Percentiles rank a stretch among this genome's conserved stretches.
Conservation (phyloP, 2,888 invertebrate genomes). For the Deilephila porcellus region DNA sequence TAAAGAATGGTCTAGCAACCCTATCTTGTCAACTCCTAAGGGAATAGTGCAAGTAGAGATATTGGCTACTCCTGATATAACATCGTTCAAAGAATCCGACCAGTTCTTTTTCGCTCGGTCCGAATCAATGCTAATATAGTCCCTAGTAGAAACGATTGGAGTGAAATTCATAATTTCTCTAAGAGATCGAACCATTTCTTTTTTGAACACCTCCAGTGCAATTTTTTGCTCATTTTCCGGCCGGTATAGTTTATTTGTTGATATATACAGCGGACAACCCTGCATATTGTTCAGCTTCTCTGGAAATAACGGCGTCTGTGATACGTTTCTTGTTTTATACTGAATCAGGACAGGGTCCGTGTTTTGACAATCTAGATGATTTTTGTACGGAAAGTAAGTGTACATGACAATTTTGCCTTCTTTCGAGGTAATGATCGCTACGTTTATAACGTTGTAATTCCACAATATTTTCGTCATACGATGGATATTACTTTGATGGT, state of each 20-base stretch:
- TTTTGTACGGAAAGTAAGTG: slow-evolving; percentile 2
- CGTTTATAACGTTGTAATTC: not conserved
- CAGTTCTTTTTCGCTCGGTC: slow-evolving; percentile 66
- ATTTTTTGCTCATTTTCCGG: slow-evolving; percentile 61
- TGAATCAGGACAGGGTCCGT: not conserved
- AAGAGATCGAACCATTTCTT: slow-evolving; percentile 57
- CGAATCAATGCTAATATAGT: slow-evolving; percentile 68
- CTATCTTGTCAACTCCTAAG: not conserved
- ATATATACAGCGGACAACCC: slow-evolving; percentile 68
- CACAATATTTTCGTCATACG: not conserved
- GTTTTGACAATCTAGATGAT: not conserved
- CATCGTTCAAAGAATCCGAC: slow-evolving; percentile 68
- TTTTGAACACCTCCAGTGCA: slow-evolving; percentile 64
- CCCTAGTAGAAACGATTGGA: slow-evolving; percentile 59
- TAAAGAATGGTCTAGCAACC: slow-evolving; percentile 44
- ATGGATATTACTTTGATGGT: not conserved
- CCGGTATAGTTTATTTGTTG: slow-evolving; percentile 65
- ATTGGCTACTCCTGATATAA: slow-evolving; percentile 45
- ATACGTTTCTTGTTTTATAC: not conserved
- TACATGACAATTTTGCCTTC: not conserved
- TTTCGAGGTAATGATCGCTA: not conserved
- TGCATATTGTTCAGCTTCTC: slow-evolving; percentile 70
- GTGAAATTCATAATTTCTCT: slow-evolving; percentile 68
- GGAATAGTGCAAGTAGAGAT: not conserved
- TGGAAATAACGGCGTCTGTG: slow-evolving; percentile 49